phyloP scores from a whole-genome alignment of 1,140 invertebrate genomes.

The Anastrepha ludens region DNA sequence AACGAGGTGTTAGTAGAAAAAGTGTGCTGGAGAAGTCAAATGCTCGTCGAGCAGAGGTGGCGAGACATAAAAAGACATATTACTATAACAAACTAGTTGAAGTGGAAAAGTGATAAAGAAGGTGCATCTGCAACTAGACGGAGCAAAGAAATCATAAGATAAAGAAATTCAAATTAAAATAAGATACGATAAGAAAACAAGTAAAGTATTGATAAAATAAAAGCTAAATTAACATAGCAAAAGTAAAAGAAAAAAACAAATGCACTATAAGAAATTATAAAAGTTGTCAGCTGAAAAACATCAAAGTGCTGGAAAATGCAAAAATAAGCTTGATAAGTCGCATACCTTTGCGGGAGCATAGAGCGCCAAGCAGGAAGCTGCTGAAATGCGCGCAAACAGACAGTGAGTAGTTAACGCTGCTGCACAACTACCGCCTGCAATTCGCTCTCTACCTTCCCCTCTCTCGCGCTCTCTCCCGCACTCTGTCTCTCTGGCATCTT shows the following conservation, averaged over 20 bases:
- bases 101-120: neutral
- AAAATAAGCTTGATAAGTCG: slow-evolving; percentile 45
- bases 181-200: neutral
- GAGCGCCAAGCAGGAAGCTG: neutral
- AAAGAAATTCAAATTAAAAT: neutral
- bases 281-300: slow-evolving; percentile 5
- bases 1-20: neutral
- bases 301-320: slow-evolving; percentile 43
- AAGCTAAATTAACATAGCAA: slow-evolving; percentile 7
- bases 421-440: neutral
- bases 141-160: neutral
- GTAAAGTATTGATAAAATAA: neutral
- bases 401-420: neutral
- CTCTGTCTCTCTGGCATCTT: neutral
- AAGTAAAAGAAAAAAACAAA: neutral
- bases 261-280: neutral
- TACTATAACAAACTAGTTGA: neutral
- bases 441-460: neutral
- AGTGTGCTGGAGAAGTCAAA: neutral
- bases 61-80: neutral
- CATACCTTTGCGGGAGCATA: neutral
- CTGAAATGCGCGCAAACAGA: slow-evolving; percentile 1
- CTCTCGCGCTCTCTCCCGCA: neutral
- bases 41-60: neutral
- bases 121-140: too few species aligned